Evolutionary conservation across 1,140 invertebrate species (phyloP).

Genomic region (Orius laevigatus): DNA sequence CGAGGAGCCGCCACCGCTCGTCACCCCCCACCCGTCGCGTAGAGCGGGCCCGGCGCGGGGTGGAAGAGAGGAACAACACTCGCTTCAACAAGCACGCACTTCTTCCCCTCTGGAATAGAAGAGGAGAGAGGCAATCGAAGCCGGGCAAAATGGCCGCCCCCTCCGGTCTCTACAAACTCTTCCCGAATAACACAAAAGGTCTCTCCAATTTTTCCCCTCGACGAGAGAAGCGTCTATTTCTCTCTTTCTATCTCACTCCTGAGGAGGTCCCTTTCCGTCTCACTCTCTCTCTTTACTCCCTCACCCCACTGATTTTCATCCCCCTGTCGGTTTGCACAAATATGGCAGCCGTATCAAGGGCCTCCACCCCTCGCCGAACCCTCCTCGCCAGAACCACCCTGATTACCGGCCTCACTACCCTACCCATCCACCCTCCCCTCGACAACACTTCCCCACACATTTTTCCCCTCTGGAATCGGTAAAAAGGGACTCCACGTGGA

Average conservation of each 20-base stretch:
- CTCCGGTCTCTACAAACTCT: constrained; percentile 18
- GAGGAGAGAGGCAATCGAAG: constrained; percentile 17
- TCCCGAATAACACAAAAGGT: constrained; percentile 21
- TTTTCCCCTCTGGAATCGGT: constrained; percentile 14
- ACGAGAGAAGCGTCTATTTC: neutral
- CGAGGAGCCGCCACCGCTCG: constrained; percentile 2
- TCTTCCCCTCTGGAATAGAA: constrained; percentile 3
- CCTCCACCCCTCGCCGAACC: constrained; percentile 5
- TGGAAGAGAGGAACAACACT: neutral
- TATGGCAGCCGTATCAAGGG: constrained; percentile 19
- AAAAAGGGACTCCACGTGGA: constrained; percentile 21
- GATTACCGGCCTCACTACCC: constrained; percentile 23
- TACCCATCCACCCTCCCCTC: constrained; percentile 9
- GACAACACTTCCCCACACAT: constrained; percentile 16
- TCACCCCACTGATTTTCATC: constrained; percentile 18
- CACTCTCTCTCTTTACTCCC: constrained; percentile 11
- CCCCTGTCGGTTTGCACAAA: constrained; percentile 21
- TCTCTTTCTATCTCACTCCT: too few species aligned
- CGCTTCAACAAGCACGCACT: constrained; percentile 14
- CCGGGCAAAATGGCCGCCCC: constrained; percentile 19
- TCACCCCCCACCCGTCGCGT: constrained; percentile 4
- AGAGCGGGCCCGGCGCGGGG: neutral
- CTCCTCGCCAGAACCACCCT: constrained; percentile 15
- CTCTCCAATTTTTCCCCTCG: constrained; percentile 17
- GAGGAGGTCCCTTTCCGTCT: constrained; percentile 5